Conservation (phyloP, 2,113 vertebrate genomes). For the Hassar affinis region DNA sequence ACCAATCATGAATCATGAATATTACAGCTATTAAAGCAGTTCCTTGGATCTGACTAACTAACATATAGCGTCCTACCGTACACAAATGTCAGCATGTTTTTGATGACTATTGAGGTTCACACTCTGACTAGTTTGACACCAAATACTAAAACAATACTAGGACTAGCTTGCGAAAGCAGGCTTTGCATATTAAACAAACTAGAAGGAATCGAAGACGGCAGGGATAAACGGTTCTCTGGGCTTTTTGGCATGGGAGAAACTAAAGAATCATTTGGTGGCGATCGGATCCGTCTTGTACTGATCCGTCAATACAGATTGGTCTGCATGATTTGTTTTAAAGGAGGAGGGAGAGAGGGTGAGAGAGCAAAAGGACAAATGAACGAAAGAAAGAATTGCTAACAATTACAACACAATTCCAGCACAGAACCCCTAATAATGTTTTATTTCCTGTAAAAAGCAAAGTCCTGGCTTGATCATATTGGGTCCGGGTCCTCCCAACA, state of each 20-base stretch:
- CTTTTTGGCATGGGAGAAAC: not conserved
- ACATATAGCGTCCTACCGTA: not conserved
- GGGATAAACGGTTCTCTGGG: not conserved
- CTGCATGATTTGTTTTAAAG: not conserved
- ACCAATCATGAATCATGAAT: not conserved
- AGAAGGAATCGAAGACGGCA: not conserved
- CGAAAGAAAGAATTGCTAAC: not conserved
- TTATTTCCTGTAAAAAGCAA: not conserved
- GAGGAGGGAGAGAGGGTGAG: not conserved
- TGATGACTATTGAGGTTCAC: not conserved
- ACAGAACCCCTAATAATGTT: not conserved
- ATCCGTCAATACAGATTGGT: too few species aligned
- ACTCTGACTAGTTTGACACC: not conserved
- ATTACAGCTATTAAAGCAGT: not conserved
- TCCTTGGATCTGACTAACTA: not conserved
- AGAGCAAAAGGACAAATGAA: too few species aligned
- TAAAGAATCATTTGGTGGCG: not conserved
- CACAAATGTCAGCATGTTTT: not conserved
- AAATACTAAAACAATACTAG: not conserved
- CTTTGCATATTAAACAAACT: not conserved
- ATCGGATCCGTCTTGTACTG: too few species aligned
- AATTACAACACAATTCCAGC: not conserved
- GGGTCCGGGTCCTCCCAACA: too few species aligned
- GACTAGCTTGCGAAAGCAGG: not conserved
- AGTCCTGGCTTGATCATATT: too few species aligned